Conservation (phyloP, 2,113 vertebrate genomes). For the Paraplagusia blochii region DNA sequence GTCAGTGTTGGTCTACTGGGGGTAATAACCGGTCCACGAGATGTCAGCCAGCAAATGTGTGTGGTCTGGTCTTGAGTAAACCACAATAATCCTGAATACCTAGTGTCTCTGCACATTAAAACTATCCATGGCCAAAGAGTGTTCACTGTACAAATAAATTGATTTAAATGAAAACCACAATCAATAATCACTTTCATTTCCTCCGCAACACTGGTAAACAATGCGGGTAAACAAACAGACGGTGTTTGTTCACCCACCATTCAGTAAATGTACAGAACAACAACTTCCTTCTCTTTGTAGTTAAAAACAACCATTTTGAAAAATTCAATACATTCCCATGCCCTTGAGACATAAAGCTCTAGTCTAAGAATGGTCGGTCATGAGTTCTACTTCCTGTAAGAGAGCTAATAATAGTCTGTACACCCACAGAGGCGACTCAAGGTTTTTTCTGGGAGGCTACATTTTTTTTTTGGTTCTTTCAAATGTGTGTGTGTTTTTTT, state of each 20-base stretch:
- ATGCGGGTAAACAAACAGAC: too few relatives aligned
- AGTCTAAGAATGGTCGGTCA: constrained; percentile 54
- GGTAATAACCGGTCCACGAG: constrained; percentile 19
- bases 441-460: constrained; percentile 34
- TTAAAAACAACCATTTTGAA: too few relatives aligned
- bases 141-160: too few relatives aligned
- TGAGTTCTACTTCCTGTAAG: constrained; percentile 65
- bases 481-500: not conserved
- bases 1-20: constrained; percentile 7
- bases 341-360: constrained; percentile 37
- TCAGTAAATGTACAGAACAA: too few relatives aligned
- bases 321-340: constrained; percentile 2
- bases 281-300: too few relatives aligned
- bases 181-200: not conserved
- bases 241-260: too few relatives aligned
- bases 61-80: too few relatives aligned
- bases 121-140: too few relatives aligned
- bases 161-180: not conserved
- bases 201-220: too few relatives aligned
- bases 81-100: too few relatives aligned
- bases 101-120: too few relatives aligned
- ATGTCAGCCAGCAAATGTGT: constrained; percentile 18
- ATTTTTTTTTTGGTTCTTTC: constrained; percentile 14
- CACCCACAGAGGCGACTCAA: constrained; percentile 43
- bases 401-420: constrained; percentile 56